A percentile compares a stretch with the other conserved stretches of the same genome.
Conservation (phyloP, 2,888 invertebrate genomes). For the Periphyllus acericola region DNA sequence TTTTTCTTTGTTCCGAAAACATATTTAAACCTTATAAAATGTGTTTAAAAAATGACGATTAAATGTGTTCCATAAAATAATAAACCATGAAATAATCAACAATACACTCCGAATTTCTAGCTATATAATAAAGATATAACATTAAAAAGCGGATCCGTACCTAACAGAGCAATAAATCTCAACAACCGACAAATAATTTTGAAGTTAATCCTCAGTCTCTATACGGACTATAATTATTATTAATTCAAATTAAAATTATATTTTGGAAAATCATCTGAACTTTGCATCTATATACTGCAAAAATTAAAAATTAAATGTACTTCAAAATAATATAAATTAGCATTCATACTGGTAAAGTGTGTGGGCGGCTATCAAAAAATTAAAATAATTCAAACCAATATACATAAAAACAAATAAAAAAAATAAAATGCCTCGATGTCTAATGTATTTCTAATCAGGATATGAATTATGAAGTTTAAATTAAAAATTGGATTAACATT, state of each 20-base stretch:
- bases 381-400: too few relatives aligned
- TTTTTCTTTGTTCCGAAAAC: neutral
- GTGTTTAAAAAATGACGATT: constrained; percentile 10
- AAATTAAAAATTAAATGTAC: too few relatives aligned
- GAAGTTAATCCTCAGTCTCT: neutral
- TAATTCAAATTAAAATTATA: neutral
- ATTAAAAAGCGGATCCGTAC: constrained; percentile 32
- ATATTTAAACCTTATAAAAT: neutral
- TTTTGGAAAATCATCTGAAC: neutral
- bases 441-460: too few relatives aligned
- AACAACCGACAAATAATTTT: neutral
- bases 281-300: too few relatives aligned
- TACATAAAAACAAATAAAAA: too few relatives aligned
- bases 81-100: constrained; percentile 41
- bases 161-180: constrained; percentile 41
- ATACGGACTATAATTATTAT: neutral
- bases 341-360: too few relatives aligned
- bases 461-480: too few relatives aligned
- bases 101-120: neutral
- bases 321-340: too few relatives aligned
- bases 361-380: too few relatives aligned
- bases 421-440: too few relatives aligned
- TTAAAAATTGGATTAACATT: too few relatives aligned
- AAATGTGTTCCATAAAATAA: constrained; percentile 26
- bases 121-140: neutral